These are phyloP conservation scores for Trissolcus japonicus DNA, from an alignment of 2,888 invertebrate species.

Conservation along the genomic window DNA sequence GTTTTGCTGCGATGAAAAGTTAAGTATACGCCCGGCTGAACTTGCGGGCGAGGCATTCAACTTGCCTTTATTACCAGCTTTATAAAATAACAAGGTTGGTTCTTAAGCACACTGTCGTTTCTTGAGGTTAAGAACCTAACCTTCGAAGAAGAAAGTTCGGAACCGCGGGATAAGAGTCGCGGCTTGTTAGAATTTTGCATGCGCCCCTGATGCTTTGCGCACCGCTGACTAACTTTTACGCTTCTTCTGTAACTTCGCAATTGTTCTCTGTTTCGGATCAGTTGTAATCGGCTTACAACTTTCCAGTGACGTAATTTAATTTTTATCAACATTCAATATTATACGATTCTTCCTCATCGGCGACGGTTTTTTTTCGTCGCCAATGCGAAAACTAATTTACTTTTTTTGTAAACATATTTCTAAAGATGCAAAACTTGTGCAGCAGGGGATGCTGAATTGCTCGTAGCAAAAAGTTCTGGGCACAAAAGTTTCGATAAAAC, in stretches of 20 bases:
- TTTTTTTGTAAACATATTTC: too few relatives aligned
- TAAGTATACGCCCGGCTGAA: conserved; percentile 26
- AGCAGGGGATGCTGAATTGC: too few relatives aligned
- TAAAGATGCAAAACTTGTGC: too few relatives aligned
- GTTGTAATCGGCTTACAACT: conserved; percentile 40
- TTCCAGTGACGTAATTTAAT: conserved; percentile 32
- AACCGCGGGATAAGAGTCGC: conserved; percentile 33
- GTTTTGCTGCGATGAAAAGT: conserved; percentile 33
- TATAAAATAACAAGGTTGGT: conserved; percentile 46
- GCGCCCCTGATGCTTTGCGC: conserved; percentile 16
- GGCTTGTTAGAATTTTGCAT: conserved; percentile 13
- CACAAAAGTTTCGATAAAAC: conserved; percentile 10
- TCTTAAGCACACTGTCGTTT: conserved; percentile 34
- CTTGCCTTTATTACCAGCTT: conserved; percentile 38
- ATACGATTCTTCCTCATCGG: conserved; percentile 8
- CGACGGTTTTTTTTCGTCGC: too few relatives aligned
- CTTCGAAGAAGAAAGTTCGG: conserved; percentile 24
- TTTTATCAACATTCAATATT: conserved; percentile 31
- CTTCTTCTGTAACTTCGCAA: conserved; percentile 37
- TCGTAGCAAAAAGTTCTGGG: background rate
- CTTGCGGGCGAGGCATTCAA: conserved; percentile 25
- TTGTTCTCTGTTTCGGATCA: conserved; percentile 42
- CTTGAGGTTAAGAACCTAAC: conserved; percentile 36
- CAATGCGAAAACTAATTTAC: too few relatives aligned
- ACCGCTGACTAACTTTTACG: conserved; percentile 32